Evolutionary conservation across 2,113 vertebrate genomes (phyloP).

Genomic region (Anthoscopus minutus): DNA sequence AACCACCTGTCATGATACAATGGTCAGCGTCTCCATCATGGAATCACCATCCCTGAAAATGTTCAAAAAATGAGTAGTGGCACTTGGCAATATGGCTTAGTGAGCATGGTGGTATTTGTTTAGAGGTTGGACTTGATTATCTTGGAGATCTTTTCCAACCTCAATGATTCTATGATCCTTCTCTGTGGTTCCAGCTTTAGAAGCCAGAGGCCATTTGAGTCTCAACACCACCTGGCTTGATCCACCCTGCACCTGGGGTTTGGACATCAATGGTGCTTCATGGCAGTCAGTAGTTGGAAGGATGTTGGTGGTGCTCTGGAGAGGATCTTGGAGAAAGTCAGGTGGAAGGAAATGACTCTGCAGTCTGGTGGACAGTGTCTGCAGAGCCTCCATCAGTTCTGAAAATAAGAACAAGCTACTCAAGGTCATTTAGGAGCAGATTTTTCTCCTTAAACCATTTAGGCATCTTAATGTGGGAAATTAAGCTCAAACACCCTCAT

Average conservation of each 20-base stretch:
- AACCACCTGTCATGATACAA: background rate
- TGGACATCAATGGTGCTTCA: background rate
- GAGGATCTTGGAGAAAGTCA: background rate
- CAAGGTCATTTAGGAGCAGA: background rate
- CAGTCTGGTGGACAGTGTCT: background rate
- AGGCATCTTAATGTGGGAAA: background rate
- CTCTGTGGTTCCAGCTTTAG: background rate
- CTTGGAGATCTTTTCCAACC: background rate
- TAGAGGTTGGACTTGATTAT: background rate
- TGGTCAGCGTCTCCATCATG: no score
- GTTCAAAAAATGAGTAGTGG: background rate
- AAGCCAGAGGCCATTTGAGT: background rate
- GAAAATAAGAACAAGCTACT: background rate
- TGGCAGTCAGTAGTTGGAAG: background rate
- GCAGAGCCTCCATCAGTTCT: background rate
- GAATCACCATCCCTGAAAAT: background rate
- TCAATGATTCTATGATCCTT: background rate
- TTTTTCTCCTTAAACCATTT: background rate
- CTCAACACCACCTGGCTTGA: background rate
- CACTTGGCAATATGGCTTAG: background rate
- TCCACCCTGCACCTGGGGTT: background rate
- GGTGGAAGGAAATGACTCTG: background rate
- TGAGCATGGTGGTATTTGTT: background rate
- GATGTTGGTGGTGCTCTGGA: fast-evolving
- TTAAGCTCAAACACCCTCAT: background rate